Evolutionary conservation across 2,113 vertebrate genomes (phyloP), one percentile per base, ranked within the genome.

Genomic region (Leptobrachium ailaonicum): DNA sequence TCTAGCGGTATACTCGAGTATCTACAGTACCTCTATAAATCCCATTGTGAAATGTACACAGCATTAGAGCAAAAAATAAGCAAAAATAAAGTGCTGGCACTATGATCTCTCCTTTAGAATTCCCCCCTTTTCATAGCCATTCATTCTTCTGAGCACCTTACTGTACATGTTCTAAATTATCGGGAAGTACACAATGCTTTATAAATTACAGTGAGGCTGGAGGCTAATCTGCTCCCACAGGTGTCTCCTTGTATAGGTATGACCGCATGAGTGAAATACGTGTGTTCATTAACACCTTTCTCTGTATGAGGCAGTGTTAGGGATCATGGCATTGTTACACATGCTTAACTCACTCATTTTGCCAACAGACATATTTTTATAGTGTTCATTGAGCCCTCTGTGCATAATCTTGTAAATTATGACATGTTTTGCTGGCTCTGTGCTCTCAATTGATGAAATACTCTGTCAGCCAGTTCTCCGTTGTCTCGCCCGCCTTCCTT

Each of bases 181-280:
- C 47, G 8, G 47, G 47, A 50, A 50, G 47, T 50, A 50, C 47
- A 50, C 47, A 50, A 50, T 50, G 8, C 4, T 4, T 50, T 50
- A 4, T 50, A 50, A 50, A 8, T 8, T 8, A 1, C 8, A 5
- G 47, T 50, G 8, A 50, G 47, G 47, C 47, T 50, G 4, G 47
- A 50, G 47, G 8, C 47, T 50, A 50, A 60, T 11, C 56, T 60
- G 9, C 41, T 66, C 10, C 2, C 14, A 45, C 77, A 73, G 77
- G 77, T 78, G 68, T 50, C 56, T 71, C 41, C 56, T 62, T 42
- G 56, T 7, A 42, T 41, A 43, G 62, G 68, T 53, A 53, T 77
- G 75, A 77, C 66, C 40, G 75, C 75, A 77, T 58, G 66, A 20
- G 66, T 58, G 64, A 69, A 58, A 58, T 44, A 69, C 40, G 77